phyloP scores from a whole-genome alignment of 2,888 invertebrate species.

The Parnassius glacialis region DNA sequence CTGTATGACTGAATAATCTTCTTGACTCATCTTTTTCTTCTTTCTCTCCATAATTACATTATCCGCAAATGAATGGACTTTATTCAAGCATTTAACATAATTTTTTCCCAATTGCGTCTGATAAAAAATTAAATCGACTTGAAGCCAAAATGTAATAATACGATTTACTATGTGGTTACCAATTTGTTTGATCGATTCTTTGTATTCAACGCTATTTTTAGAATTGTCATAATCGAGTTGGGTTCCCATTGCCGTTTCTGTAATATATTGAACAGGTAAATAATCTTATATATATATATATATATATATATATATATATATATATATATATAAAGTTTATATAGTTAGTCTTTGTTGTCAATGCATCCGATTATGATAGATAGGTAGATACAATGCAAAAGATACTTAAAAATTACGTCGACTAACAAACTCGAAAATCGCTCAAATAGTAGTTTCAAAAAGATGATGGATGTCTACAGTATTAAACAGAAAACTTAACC shows the following conservation, averaged over 20 bases:
- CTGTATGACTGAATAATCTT: background rate
- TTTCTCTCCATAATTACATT: slow-evolving; percentile 75
- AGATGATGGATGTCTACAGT: too few species aligned
- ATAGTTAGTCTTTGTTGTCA: too few species aligned
- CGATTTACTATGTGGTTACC: slow-evolving; percentile 48
- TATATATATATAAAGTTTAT: too few species aligned
- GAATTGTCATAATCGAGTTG: slow-evolving; percentile 67
- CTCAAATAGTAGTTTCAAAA: too few species aligned
- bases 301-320: too few species aligned
- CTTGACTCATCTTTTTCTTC: slow-evolving; percentile 27
- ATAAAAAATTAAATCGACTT: slow-evolving; percentile 74
- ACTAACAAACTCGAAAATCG: too few species aligned
- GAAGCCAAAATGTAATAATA: slow-evolving; percentile 78
- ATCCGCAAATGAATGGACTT: slow-evolving; percentile 78
- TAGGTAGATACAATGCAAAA: too few species aligned
- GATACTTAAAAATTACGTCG: too few species aligned
- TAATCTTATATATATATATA: too few species aligned
- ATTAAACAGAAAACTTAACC: slow-evolving; percentile 36
- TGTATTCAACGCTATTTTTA: slow-evolving; percentile 65
- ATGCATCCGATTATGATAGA: too few species aligned
- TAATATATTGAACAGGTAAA: slow-evolving; percentile 26
- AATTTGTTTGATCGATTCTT: slow-evolving; percentile 69
- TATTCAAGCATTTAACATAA: slow-evolving; percentile 66
- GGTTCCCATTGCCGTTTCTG: slow-evolving; percentile 84
- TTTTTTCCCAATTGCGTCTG: slow-evolving; percentile 62